Conservation (phyloP, 2,113 vertebrate species). For the Paramisgurnus dabryanus region DNA sequence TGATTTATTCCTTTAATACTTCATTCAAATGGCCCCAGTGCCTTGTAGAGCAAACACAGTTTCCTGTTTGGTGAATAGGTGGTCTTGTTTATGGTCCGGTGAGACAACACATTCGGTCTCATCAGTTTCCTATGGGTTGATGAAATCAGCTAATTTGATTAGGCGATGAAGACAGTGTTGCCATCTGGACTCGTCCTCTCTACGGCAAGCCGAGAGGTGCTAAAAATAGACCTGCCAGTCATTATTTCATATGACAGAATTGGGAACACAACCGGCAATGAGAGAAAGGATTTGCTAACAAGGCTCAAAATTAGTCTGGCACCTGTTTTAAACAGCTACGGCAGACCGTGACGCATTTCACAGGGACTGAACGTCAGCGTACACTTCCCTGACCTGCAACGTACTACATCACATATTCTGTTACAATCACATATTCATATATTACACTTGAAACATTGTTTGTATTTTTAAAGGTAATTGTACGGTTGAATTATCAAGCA, state of each 20-base stretch:
- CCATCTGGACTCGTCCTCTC: constrained; percentile 51
- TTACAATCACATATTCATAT: too few relatives aligned
- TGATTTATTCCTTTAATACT: background rate
- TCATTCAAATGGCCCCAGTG: background rate
- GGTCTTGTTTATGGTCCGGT: constrained; percentile 36
- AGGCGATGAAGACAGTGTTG: constrained; percentile 36
- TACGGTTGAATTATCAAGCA: too few relatives aligned
- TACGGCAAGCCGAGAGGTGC: constrained; percentile 21
- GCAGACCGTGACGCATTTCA: background rate
- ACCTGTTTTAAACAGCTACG: constrained; percentile 44
- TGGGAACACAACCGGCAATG: constrained; percentile 29
- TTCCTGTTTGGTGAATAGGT: constrained; percentile 43
- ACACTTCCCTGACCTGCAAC: background rate
- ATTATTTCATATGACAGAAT: constrained; percentile 49
- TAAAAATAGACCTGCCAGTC: constrained; percentile 56
- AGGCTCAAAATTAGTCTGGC: constrained; percentile 45
- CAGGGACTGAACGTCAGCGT: background rate
- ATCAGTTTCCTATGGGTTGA: constrained; percentile 19
- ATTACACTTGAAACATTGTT: background rate
- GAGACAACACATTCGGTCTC: constrained; percentile 32
- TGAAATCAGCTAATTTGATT: constrained; percentile 53
- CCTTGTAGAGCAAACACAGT: background rate
- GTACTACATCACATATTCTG: background rate
- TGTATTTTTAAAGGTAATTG: background rate
- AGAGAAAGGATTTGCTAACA: constrained; percentile 45